Evolutionary conservation across 2,113 vertebrate species (phyloP), one percentile per base, ranked within the genome.

Genomic region (Mustelus asterias): DNA sequence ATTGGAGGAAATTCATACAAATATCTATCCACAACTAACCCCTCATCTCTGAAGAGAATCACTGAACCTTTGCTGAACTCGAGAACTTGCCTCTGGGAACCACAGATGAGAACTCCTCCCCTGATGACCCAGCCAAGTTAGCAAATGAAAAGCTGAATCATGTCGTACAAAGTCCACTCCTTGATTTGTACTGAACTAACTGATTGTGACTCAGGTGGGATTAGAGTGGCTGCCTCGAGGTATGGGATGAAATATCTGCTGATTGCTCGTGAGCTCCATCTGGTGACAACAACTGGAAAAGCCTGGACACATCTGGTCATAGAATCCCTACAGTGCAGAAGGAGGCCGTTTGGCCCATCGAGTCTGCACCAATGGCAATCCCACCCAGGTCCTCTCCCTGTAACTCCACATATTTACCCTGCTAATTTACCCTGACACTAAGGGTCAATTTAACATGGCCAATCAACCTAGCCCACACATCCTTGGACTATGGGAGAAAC

Each of bases 1-100:
- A 96, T 76, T 96, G 94, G 96, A 96, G 89, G 96, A 95, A 96
- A 96, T 76, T 96, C 85, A 96, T 95, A 96, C 94, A 96, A 93
- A 95, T 95, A 93, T 60, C 29, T 76, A n/a, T n/a, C 48, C 22
- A 54, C 24, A 89, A 44, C 48, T 58, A 1, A 29, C 10, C 48
- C 37, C 86, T 54, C 26, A 89, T 33, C 86, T 89, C 26, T 48
- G 48, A 89, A 58, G 22, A 58, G 16, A 83, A 83, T 37, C 29
- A 76, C 41, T 48, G 44, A 24, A 54, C 13, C 16, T 58, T 89
- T 48, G 26, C 48, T 48, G 86, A 41, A 85, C n/a, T 85, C 4
- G 41, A 85, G 37, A 85, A 85, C 41, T 20, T 44, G 80, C 80
- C 80, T 76, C 1, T 10, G 72, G 72, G 72, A 33, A 76, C 29